Percentiles rank a stretch among this genome's conserved stretches.
Conservation (phyloP, 1,140 invertebrate species). For the Zaprionus ghesquierei region DNA sequence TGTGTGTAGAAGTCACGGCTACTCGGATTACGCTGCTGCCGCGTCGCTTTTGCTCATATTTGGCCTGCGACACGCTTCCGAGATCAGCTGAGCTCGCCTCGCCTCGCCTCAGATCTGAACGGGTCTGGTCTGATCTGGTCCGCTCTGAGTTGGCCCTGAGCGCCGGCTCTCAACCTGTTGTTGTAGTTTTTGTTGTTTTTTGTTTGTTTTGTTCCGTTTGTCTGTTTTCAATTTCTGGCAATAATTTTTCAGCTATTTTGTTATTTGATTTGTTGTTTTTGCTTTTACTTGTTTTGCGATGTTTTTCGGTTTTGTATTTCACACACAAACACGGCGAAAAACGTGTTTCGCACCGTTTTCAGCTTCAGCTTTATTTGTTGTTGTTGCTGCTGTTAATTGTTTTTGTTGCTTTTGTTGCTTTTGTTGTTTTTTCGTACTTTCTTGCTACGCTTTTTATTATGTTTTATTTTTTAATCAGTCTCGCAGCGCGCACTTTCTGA, state of each 20-base stretch:
- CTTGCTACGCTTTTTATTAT: conserved; percentile 24
- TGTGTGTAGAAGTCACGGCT: conserved; percentile 55
- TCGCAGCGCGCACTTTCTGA: conserved; percentile 57
- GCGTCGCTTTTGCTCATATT: conserved; percentile 59
- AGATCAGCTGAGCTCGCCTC: conserved; percentile 14
- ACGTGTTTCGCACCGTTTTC: conserved; percentile 72
- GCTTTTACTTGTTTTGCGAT: conserved; percentile 35
- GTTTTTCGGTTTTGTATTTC: conserved; percentile 29
- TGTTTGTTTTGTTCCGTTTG: conserved; percentile 19
- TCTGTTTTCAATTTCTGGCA: conserved; percentile 29
- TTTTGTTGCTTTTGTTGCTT: conserved; percentile 23
- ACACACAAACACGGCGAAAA: conserved; percentile 39
- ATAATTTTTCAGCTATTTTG: conserved; percentile 64
- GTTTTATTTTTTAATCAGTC: conserved; percentile 64
- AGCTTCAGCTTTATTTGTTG: conserved; percentile 36
- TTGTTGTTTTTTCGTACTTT: conserved; percentile 32
- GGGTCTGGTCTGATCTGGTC: conserved; percentile 7
- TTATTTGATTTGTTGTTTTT: conserved; percentile 37
- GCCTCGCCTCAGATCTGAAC: neutral
- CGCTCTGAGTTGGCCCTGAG: conserved; percentile 7
- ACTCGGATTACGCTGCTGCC: conserved; percentile 51
- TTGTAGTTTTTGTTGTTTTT: conserved; percentile 10
- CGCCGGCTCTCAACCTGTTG: neutral
- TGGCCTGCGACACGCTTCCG: conserved; percentile 46
- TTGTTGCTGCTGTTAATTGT: conserved; percentile 28